Evolutionary conservation across 2,888 invertebrate genomes (phyloP), one percentile per base, ranked within the genome.

Genomic region (Andrena praecox): DNA sequence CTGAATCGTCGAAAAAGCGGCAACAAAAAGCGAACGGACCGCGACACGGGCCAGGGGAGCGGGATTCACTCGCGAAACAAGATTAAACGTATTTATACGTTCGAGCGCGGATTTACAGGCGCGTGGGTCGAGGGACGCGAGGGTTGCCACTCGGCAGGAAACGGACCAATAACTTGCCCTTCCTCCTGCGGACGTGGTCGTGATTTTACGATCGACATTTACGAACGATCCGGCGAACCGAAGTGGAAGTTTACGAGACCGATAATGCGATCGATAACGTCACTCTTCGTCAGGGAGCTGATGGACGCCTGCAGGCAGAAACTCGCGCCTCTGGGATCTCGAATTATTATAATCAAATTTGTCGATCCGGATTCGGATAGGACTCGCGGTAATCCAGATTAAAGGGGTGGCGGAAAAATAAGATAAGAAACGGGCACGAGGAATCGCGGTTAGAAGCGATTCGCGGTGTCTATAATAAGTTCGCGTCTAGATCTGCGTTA

Each of bases 71-170:
- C 69, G 75, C 81, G 75, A 82, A 89, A 89, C 85, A 82, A 88
- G 84, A 89, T 89, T 89, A 89, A 89, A 85, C 83, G 82, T 88
- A 89, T 89, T 89, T 89, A 84, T 85, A 82, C 85, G 83, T 64
- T 72, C 67, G 82, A 75, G 75, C 70, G 64, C 31, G 72, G 82
- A 29, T 77, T 81, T 67, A 54, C 48, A 54, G 42, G n/a, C 8
- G n/a, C 27, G 10, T 35, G 66, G 74, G 33, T 16, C 42, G 69
- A 42, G 52, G 59, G 42, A n/a, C 42, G 12, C 59, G 59, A 48
- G 64, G 66, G 62, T 31, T 48, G 29, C 68, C 66, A 70, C 76
- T 73, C 84, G 72, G 67, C 77, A 86, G 87, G 78, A 85, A 88
- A 80, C 83, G 81, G 78, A 86, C 82, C 87, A 78, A 86, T 85